phyloP scores from a whole-genome alignment of 2,113 vertebrate genomes.

The Mormyrus lacerda region DNA sequence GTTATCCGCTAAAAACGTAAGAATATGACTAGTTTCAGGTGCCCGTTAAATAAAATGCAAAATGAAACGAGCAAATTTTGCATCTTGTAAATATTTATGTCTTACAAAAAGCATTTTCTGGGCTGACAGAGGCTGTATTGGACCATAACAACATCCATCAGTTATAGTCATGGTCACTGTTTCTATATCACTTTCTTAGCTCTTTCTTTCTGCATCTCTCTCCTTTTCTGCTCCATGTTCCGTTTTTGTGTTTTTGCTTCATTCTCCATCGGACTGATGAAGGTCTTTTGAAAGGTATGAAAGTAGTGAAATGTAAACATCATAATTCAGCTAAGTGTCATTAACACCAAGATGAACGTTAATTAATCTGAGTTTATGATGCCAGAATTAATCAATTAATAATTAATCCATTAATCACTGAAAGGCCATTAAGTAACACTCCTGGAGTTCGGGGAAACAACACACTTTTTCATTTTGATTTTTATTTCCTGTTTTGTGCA shows the following conservation, averaged over 20 bases:
- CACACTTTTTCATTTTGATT: background rate
- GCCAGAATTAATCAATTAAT: slow-evolving; percentile 6
- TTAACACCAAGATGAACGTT: slow-evolving; percentile 9
- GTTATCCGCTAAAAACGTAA: background rate
- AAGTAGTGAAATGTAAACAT: slow-evolving; percentile 31
- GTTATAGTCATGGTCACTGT: slow-evolving; percentile 16
- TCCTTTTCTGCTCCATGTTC: slow-evolving; percentile 54
- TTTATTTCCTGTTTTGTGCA: background rate
- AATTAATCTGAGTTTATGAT: background rate
- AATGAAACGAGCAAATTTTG: background rate
- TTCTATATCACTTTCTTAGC: slow-evolving; percentile 29
- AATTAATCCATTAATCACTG: slow-evolving; percentile 22
- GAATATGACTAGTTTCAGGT: background rate
- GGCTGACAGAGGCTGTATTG: background rate
- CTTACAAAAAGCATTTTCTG: background rate
- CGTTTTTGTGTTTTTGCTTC: slow-evolving; percentile 49
- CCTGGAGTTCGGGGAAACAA: background rate
- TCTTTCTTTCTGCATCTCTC: slow-evolving; percentile 42
- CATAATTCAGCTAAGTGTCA: background rate
- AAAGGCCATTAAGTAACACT: background rate
- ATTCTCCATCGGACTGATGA: slow-evolving; percentile 57
- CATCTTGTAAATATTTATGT: background rate
- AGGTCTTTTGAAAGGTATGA: slow-evolving; percentile 80
- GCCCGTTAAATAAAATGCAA: background rate
- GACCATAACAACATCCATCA: slow-evolving; percentile 1